Percentiles rank a stretch among this genome's conserved stretches.
These are phyloP conservation scores for Cyprinella venusta DNA, from an alignment of 2,797 vertebrate species.

Conservation along the genomic window DNA sequence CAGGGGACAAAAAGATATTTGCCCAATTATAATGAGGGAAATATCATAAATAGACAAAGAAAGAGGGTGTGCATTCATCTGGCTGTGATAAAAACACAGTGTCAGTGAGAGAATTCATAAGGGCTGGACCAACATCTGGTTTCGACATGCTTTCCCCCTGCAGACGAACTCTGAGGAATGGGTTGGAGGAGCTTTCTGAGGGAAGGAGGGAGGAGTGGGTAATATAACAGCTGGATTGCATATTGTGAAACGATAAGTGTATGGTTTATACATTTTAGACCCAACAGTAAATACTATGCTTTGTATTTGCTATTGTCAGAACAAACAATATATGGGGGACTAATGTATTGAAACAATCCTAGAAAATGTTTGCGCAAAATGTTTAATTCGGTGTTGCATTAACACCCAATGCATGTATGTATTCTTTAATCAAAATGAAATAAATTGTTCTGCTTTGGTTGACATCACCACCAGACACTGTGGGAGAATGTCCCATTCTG, in stretches of 20 bases:
- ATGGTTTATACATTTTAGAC: slow-evolving; percentile 43
- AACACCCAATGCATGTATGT: neutral
- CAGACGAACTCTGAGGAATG: slow-evolving; percentile 51
- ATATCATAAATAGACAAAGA: slow-evolving; percentile 25
- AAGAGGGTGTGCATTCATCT: slow-evolving; percentile 36
- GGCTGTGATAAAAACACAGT: slow-evolving; percentile 55
- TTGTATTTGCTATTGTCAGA: neutral
- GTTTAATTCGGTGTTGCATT: neutral
- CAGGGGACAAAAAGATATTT: neutral
- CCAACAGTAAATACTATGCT: slow-evolving; percentile 9
- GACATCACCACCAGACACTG: neutral
- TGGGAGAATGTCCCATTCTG: neutral
- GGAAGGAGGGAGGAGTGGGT: slow-evolving; percentile 40
- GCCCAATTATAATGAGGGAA: neutral
- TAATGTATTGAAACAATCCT: neutral
- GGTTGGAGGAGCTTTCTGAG: slow-evolving; percentile 43
- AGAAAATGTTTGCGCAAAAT: too few species aligned
- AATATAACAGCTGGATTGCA: slow-evolving; percentile 50
- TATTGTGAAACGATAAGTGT: slow-evolving; percentile 24
- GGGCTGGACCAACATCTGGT: slow-evolving; percentile 60
- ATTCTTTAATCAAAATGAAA: neutral
- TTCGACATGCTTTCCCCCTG: slow-evolving; percentile 53
- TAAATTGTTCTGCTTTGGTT: neutral
- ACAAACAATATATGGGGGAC: neutral
- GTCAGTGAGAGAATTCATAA: slow-evolving; percentile 53